Evolutionary conservation across 2,797 vertebrate species (phyloP), one percentile per base, ranked within the genome.

Genomic region (Sciurus carolinensis): DNA sequence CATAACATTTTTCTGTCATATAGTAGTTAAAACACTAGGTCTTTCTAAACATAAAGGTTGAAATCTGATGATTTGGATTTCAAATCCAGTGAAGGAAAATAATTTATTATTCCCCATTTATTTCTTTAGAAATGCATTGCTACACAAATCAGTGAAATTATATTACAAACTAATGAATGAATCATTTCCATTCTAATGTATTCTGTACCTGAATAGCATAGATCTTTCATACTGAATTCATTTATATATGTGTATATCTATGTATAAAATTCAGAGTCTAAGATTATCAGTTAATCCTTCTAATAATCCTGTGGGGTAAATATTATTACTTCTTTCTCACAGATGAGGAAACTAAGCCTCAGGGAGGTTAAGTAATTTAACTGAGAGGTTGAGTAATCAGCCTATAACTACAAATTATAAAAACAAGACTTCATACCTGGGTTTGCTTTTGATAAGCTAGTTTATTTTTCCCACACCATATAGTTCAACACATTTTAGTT

Each of bases 21-120:
- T 67, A 64, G 39, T n/a, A 69, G 50, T 67, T 91, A 54, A 20
- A 36, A 69, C 26, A 50, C 66, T 81, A 39, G 47, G 24, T 17
- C 28, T 22, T 90, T 97, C 91, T 91, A 93, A 84, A 91, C 62
- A 15, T 81, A 77, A 67, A 39, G 5, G 39, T 28, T 88, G 39
- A 50, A 95, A 93, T 86, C 26, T 88, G 33, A 30, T 88, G 72
- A 87, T 64, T 84, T 77, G 14, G 3, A 92, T 94, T 94, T 92
- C 44, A 88, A 95, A 69, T 30, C 42, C 71, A 90, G 42, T 72
- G 24, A 87, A 93, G 80, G 75, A 86, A 92, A 42, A 67, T 87
- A 67, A 57, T 79, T 92, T 97, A 72, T 72, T 75, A n/a, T 75
- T 73, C 4, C 42, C 5, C 13, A n/a, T 57, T 87, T 96, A 88